These are phyloP conservation scores for Ophion obscuratus DNA, from an alignment of 2,888 invertebrate genomes.

Conservation along the genomic window DNA sequence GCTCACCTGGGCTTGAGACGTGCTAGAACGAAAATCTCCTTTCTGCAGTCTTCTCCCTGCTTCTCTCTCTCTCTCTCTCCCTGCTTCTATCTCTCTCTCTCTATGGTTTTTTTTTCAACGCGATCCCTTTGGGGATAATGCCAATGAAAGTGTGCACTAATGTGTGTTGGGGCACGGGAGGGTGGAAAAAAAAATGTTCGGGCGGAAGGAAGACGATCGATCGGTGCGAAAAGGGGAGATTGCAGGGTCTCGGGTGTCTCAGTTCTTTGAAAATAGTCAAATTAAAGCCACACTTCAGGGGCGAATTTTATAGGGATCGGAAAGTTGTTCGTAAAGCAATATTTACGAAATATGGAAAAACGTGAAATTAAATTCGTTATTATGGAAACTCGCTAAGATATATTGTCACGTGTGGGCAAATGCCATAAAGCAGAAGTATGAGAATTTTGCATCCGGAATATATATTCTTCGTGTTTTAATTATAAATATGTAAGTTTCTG, in stretches of 20 bases:
- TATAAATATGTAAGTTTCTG: no score
- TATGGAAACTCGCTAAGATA: no score
- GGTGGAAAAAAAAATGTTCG: conserved; percentile 43
- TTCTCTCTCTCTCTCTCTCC: background rate
- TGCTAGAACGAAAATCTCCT: conserved; percentile 55
- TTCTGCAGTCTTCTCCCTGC: conserved; percentile 24
- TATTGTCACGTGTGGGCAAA: no score
- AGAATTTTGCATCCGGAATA: no score
- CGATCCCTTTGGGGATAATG: conserved; percentile 61
- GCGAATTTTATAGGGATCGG: background rate
- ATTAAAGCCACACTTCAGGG: background rate
- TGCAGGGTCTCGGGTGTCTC: conserved; percentile 18
- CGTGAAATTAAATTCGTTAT: no score
- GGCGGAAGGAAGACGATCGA: conserved; percentile 57
- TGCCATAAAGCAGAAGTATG: no score
- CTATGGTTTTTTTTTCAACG: conserved; percentile 31
- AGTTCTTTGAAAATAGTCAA: conserved; percentile 2
- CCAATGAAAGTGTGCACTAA: conserved; percentile 56
- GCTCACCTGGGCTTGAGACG: conserved; percentile 62
- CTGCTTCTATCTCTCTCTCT: background rate
- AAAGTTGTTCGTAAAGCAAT: background rate
- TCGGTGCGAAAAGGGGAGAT: conserved; percentile 52
- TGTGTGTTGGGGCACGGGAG: conserved; percentile 47
- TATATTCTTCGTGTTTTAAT: no score
- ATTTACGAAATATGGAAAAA: background rate